Base-by-base conservation (phyloP, 37 sponge, comb jelly and placozoan genomes). In the Beroe forskalii region DNA sequence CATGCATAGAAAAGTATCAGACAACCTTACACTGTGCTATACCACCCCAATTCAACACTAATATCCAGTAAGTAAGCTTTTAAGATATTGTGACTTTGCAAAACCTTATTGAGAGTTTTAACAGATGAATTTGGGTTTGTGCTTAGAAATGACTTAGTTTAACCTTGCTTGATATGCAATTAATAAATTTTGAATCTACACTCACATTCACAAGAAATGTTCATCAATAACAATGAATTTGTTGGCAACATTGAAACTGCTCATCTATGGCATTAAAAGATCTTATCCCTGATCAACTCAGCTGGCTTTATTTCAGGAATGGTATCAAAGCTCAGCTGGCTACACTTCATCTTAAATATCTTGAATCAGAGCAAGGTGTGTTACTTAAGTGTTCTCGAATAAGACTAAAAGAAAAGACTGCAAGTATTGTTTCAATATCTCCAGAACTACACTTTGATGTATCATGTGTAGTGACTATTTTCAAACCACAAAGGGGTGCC, bases 391-490 rank as follows among this genome's bases (percentile, higher is more conserved):
- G 35, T 48, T 42, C 86, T 28, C 40, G 42, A 22, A 80, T 80
- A 8, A 80, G 35, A 43, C 40, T 80, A 43, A 44, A 41, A 80
- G 31, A 80, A 22, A 43, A 38, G 42, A 38, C 86, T 33, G 86
- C 86, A 17, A 41, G 86, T 24, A 80, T 80, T 42, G 86, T 80
- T 24, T 80, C 86, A 12, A 44, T 80, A 24, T 41, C 86, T n/a
- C 86, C 86, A 23, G 86, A 80, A 25, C 86, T 80, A 42, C 86
- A 80, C 42, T 80, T 80, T 44, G 86, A 80, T 25, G n/a, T 80
- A 12, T 41, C 44, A 80, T 80, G 48, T 31, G 14, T 3, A 80
- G 86, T 80, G 31, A 80, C 86, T 14, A 22, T 80, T 4, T 80
- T 80, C 55, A 41, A 25, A 27, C 86, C 86, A 14, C 9, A 44